A percentile compares a stretch with the other conserved stretches of the same genome.
Conservation (phyloP, 2,797 vertebrate species). For the Eulemur mongoz region DNA sequence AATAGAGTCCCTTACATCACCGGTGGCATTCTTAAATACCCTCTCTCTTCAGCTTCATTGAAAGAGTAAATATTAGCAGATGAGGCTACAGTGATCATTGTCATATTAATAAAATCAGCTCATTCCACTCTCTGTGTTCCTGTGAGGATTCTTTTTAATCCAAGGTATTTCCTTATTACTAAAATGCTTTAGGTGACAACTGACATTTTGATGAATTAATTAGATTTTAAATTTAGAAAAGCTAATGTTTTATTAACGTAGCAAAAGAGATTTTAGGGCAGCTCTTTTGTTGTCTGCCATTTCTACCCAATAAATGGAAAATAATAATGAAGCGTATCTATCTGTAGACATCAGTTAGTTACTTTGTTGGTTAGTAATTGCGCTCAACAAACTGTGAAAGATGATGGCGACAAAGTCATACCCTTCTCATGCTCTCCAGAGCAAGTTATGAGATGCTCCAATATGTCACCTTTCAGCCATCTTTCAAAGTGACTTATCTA, state of each 20-base stretch:
- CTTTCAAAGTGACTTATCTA: not conserved
- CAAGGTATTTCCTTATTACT: not conserved
- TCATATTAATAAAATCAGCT: not conserved
- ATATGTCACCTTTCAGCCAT: too few species aligned
- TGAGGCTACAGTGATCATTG: not conserved
- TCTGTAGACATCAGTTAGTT: not conserved
- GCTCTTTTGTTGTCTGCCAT: not conserved
- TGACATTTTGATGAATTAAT: conserved; percentile 74
- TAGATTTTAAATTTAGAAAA: conserved; percentile 65
- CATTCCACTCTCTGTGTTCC: not conserved
- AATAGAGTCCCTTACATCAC: not conserved
- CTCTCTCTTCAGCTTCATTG: not conserved
- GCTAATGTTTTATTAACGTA: conserved; percentile 62
- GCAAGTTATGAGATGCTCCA: not conserved
- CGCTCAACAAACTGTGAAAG: not conserved
- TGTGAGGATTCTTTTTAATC: not conserved
- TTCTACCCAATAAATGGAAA: conserved; percentile 43
- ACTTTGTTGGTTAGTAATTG: not conserved
- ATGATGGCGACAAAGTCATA: not conserved
- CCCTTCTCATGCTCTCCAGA: not conserved
- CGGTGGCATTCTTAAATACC: not conserved
- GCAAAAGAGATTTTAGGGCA: conserved; percentile 18
- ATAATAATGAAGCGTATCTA: not conserved
- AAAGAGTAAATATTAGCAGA: conserved; percentile 1
- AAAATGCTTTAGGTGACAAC: conserved; percentile 53